phyloP scores from a whole-genome alignment of 2,113 vertebrate species.

The Corythornis madagascariensis region DNA sequence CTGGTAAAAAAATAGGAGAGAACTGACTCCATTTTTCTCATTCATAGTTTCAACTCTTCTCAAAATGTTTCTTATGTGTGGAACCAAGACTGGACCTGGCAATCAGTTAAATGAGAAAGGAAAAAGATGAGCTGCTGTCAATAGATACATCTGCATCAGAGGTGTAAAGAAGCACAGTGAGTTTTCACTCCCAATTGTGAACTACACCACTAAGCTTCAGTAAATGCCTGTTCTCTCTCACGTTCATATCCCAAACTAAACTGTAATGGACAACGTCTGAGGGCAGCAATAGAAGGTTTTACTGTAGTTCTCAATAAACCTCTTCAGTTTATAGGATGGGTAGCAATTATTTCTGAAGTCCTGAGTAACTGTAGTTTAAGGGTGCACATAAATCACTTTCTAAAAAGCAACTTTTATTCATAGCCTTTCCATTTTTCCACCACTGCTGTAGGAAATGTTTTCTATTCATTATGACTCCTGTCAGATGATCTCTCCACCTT shows the following conservation, averaged over 20 bases:
- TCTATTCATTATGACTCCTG: not conserved
- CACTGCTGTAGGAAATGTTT: not conserved
- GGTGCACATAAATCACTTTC: not conserved
- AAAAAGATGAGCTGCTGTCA: not conserved
- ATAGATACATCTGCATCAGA: not conserved
- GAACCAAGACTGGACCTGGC: not conserved
- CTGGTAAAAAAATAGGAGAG: not conserved
- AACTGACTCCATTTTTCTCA: not conserved
- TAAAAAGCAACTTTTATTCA: not conserved
- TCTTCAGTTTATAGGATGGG: not conserved
- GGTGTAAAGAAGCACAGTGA: not conserved
- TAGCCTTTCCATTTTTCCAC: not conserved
- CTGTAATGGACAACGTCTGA: not conserved
- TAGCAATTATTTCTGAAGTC: not conserved
- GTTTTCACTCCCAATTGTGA: not conserved
- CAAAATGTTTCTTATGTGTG: not conserved
- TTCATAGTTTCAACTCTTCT: not conserved
- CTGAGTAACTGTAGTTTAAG: not conserved
- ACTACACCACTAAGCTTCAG: not conserved
- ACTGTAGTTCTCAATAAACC: not conserved
- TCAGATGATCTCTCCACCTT: not conserved
- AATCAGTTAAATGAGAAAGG: not conserved
- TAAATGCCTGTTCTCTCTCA: not conserved
- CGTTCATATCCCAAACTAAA: not conserved
- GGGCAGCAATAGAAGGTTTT: not conserved